Evolutionary conservation across 2,797 vertebrate genomes (phyloP), one percentile per base, ranked within the genome.

Genomic region (Numenius phaeopus): DNA sequence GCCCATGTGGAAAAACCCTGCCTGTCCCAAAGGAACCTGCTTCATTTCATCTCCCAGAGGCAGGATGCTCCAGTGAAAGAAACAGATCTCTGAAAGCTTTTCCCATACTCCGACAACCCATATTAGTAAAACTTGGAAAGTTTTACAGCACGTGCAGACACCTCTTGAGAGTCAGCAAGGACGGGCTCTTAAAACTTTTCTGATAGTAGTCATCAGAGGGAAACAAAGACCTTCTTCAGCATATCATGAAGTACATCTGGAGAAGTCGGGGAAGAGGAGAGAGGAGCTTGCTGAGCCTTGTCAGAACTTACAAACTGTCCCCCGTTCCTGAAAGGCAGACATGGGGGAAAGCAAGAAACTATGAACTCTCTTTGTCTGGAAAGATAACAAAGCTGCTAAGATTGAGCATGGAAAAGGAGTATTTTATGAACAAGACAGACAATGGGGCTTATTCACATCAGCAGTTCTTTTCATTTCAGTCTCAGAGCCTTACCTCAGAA

Each of bases 191-290:
- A 49, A 89, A 89, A 76, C n/a, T 86, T 82, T 58, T 44, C 40
- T 59, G 50, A 77, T 2, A 80, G 67, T 37, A 92, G 34, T 39
- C 58, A 83, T 89, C 34, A 61, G n/a, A 93, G 27, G 19, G 62
- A 86, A 92, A 90, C 59, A 85, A 90, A 84, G 88, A 57, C 29
- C 19, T 88, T 49, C 83, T 64, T 32, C 81, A 83, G 47, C 55
- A 39, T 32, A 73, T 32, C 16, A 20, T 2, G 3, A 79, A 62
- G 19, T 55, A 54, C 26, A 42, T 50, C 32, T 59, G 75, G 42
- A 66, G 52, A 62, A 81, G 37, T 0, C 27, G 5, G 29, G 34
- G 21, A 83, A 73, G 40, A 10, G 24, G 15, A 78, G 32, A 57
- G 11, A 23, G n/a, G 4, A 47, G 24, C 70, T 86, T 29, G 10